These are phyloP conservation scores for Leptodactylus fuscus DNA, from an alignment of 2,113 vertebrate species.

Conservation along the genomic window DNA sequence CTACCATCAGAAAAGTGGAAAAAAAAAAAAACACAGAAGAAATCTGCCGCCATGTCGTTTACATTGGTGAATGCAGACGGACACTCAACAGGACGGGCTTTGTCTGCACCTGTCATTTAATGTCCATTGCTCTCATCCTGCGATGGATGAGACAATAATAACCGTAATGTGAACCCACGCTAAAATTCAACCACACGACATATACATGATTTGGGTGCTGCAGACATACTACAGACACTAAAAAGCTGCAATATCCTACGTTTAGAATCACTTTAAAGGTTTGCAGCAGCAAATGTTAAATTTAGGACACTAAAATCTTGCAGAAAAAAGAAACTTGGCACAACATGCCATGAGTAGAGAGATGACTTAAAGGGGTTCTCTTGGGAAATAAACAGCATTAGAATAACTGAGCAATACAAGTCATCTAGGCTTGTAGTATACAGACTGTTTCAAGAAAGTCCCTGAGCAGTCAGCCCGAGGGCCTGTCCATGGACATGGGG, in stretches of 20 bases:
- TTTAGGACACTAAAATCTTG: not conserved
- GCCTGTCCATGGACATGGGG: not conserved
- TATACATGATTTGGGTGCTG: too few species aligned
- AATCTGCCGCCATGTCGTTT: too few species aligned
- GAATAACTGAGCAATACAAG: not conserved
- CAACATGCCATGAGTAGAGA: constrained; percentile 2
- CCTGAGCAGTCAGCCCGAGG: not conserved
- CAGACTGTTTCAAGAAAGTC: not conserved
- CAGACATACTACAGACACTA: too few species aligned
- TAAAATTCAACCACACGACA: too few species aligned
- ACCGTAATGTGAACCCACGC: too few species aligned
- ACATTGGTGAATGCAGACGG: too few species aligned
- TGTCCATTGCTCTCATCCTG: too few species aligned
- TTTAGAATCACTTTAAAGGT: not conserved
- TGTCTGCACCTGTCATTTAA: too few species aligned
- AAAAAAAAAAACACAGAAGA: too few species aligned
- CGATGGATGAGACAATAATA: too few species aligned
- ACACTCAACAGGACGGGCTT: too few species aligned
- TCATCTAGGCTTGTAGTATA: not conserved
- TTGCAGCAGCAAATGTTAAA: not conserved
- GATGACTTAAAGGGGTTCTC: not conserved
- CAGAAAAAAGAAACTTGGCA: not conserved
- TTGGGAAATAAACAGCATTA: not conserved
- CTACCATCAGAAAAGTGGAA: too few species aligned
- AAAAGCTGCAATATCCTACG: not conserved